Base-by-base conservation (phyloP, 2,888 invertebrate genomes). In the Orchesella flavescens region DNA sequence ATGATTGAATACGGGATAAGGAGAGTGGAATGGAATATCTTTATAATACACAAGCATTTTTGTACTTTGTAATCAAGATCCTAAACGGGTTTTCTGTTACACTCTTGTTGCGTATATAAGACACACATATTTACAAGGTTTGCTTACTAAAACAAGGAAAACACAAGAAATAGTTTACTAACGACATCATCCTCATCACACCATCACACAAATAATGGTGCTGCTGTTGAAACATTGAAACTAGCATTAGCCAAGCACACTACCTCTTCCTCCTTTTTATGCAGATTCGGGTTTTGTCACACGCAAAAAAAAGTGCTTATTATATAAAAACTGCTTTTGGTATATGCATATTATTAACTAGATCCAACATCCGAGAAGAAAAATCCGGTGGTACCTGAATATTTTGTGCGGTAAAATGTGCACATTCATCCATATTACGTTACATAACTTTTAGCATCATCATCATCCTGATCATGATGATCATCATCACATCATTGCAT, bases 31-130 rank as follows among this genome's bases (percentile, higher is more conserved):
- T 34, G 24, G 1, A 34, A 24, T 24, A 63, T 7, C 23, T 7
- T 7, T 7, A 12, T 15, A 21, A 21, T 19, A 21, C 17, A 1
- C n/a, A 59, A 59, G 59, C 34, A 13, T 12, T 24, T 63, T 63
- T n/a, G 19, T 43, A 4, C 43, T 59, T 59, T 66, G 34, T 66
- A 66, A 66, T 66, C 66, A 66, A 66, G 43, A 66, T 66, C 66
- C 44, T 43, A 17, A 66, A 66, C 66, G 66, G 66, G 66, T 66
- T 66, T n/a, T 43, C 17, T 66, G n/a, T 23, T 43, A n/a, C 19
- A 9, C 7, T 63, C 57, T 15, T 49, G 21, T 19, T 1, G 2
- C 2, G 59, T 59, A 19, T 19, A 59, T 19, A 59, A 17, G 59
- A 49, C 49, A 49, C 49, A 49, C 49, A 49, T 49, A n/a, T n/a